Evolutionary conservation across 2,888 invertebrate genomes (phyloP).

Genomic region (Amaurobius ferox): DNA sequence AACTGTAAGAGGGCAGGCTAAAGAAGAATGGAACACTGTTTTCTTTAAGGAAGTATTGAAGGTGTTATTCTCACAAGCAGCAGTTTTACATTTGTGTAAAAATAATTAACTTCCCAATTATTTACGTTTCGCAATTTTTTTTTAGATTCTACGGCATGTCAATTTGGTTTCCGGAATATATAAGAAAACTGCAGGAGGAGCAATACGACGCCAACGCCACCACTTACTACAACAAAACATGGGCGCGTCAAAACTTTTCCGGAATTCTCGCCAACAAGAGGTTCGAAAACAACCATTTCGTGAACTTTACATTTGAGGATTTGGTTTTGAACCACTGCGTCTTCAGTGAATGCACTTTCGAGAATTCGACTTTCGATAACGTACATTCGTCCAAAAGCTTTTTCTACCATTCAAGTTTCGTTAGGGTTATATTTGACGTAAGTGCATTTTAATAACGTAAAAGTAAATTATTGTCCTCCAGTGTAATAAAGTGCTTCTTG

Average conservation of each 20-base stretch:
- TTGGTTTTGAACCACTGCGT: slow-evolving; percentile 85
- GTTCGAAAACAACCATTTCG: slow-evolving; percentile 82
- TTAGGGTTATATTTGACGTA: slow-evolving; percentile 78
- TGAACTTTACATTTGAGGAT: slow-evolving; percentile 83
- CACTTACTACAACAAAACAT: slow-evolving; percentile 77
- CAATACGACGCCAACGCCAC: slow-evolving; percentile 75
- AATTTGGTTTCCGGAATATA: slow-evolving; percentile 81
- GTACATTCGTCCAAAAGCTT: slow-evolving; percentile 85
- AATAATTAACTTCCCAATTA: no score
- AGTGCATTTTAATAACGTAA: background rate
- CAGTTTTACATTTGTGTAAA: no score
- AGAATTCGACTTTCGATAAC: slow-evolving; percentile 84
- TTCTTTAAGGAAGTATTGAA: no score
- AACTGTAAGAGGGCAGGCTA: no score
- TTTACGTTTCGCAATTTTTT: no score
- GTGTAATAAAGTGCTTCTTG: no score
- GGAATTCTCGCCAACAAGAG: slow-evolving; percentile 83
- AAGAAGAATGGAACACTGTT: no score
- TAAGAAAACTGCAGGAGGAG: slow-evolving; percentile 79
- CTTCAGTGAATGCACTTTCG: slow-evolving; percentile 84
- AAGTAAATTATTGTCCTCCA: no score
- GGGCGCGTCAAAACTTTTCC: slow-evolving; percentile 80
- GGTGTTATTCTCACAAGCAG: no score
- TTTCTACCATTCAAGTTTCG: slow-evolving; percentile 82
- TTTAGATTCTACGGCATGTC: slow-evolving; percentile 81